Conservation (phyloP, 2,797 vertebrate genomes). For the Sebastes minor region DNA sequence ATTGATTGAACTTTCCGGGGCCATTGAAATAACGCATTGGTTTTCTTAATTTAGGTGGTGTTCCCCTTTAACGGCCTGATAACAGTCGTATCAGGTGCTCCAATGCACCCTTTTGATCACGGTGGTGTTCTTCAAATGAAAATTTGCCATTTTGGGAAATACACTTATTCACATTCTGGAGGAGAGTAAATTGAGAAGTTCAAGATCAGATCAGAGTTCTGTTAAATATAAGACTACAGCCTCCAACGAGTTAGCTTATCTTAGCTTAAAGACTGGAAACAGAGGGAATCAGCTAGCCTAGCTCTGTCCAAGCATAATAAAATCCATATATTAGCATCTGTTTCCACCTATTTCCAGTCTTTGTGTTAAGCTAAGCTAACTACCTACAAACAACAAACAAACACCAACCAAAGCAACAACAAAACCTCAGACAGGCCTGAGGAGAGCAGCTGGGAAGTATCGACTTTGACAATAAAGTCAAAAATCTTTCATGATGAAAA, state of each 20-base stretch:
- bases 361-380: too few species aligned
- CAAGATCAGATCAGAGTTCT: background rate
- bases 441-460: background rate
- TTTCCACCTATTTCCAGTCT: background rate
- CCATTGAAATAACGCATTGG: too few species aligned
- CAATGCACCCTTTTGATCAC: background rate
- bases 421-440: background rate
- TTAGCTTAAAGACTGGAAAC: background rate
- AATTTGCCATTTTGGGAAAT: background rate
- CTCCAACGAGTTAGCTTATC: background rate
- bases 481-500: background rate
- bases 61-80: too few species aligned
- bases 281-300: background rate
- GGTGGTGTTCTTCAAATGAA: background rate
- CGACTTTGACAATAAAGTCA: background rate
- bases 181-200: too few species aligned
- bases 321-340: too few species aligned
- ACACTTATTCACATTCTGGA: background rate
- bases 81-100: too few species aligned
- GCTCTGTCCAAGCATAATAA: background rate
- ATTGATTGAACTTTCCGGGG: too few species aligned
- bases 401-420: too few species aligned
- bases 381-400: too few species aligned
- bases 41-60: too few species aligned
- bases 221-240: background rate